Evolutionary conservation across 92 coral and sea anemone genomes (phyloP).

Genomic region (Porites divaricata): DNA sequence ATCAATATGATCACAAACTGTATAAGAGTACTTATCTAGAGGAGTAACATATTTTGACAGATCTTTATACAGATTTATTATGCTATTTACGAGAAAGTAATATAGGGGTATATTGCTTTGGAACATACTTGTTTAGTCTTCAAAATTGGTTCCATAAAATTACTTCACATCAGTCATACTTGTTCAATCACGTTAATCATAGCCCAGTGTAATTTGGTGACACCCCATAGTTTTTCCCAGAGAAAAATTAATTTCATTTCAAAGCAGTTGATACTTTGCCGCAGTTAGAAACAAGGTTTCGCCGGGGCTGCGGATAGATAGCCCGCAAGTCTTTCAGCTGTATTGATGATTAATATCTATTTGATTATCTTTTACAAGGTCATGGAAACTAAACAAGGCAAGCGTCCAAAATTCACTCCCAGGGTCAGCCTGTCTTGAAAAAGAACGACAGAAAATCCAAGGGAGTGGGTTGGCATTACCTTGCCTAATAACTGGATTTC

Average conservation of each 20-base stretch:
- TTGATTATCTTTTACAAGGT: neutral
- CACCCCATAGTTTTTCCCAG: constrained; percentile 10
- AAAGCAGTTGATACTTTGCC: neutral
- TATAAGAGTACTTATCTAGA: constrained; percentile 29
- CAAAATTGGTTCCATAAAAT: constrained; percentile 17
- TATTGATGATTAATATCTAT: neutral
- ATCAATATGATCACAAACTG: constrained; percentile 50
- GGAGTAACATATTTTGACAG: constrained; percentile 21
- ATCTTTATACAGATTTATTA: constrained; percentile 40
- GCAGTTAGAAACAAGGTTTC: neutral
- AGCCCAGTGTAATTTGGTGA: constrained; percentile 15
- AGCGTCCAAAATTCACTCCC: neutral
- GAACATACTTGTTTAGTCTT: neutral
- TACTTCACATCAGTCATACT: neutral
- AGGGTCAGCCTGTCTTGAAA: too few relatives aligned
- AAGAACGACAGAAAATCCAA: neutral
- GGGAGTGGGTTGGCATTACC: neutral
- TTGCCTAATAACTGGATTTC: neutral
- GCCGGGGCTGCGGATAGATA: neutral
- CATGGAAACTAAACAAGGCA: neutral
- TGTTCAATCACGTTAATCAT: constrained; percentile 13
- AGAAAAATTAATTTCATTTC: neutral
- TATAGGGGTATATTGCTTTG: neutral
- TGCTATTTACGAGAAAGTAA: neutral
- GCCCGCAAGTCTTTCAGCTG: neutral